Evolutionary conservation across 2,888 invertebrate species (phyloP).

Genomic region (Adelphocoris suturalis): DNA sequence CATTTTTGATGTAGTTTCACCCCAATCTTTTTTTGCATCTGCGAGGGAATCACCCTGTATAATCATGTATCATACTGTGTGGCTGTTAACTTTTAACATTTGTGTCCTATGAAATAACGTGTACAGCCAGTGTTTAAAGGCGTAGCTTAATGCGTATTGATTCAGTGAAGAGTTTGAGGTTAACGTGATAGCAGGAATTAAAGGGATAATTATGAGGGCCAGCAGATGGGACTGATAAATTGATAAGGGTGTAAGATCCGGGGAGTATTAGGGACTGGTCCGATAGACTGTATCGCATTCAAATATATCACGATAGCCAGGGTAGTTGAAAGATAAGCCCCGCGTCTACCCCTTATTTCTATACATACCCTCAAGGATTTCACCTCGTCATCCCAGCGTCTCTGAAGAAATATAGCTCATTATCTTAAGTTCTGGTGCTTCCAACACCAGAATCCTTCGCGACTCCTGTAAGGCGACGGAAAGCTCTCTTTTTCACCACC

Average conservation of each 20-base stretch:
- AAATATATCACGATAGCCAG: background rate
- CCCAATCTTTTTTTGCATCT: too few species aligned
- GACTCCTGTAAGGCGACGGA: background rate
- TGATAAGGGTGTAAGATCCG: background rate
- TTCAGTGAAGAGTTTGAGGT: slow-evolving; percentile 1
- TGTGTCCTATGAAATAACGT: background rate
- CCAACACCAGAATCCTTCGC: background rate
- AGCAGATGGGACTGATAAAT: slow-evolving; percentile 6
- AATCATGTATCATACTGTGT: too few species aligned
- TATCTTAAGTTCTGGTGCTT: background rate
- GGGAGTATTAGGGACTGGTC: background rate
- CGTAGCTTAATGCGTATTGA: background rate
- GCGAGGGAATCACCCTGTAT: too few species aligned
- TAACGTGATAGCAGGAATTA: background rate
- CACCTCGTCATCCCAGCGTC: background rate
- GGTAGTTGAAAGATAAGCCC: background rate
- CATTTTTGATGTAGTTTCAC: too few species aligned
- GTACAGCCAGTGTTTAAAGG: background rate
- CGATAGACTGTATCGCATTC: background rate
- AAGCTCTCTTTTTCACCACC: background rate
- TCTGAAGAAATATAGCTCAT: background rate
- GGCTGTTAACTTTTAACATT: background rate
- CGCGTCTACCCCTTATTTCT: background rate
- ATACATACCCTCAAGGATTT: background rate
- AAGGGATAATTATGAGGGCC: background rate